phyloP scores from a whole-genome alignment of 2,113 vertebrate genomes.

The Tympanuchus pallidicinctus region DNA sequence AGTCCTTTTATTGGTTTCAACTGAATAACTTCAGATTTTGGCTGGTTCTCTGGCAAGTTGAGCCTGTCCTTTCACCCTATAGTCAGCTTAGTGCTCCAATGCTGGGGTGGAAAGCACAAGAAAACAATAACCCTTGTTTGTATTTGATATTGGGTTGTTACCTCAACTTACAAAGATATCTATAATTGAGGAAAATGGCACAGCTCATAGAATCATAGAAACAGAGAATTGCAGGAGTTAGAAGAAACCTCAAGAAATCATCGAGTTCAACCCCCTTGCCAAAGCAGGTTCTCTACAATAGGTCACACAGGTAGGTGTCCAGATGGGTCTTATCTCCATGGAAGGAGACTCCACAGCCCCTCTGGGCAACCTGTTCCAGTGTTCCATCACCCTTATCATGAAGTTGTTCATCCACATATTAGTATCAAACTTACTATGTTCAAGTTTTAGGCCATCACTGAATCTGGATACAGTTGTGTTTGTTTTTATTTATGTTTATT shows the following conservation, averaged over 20 bases:
- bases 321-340: too few relatives aligned
- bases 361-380: too few relatives aligned
- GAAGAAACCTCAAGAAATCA: too few relatives aligned
- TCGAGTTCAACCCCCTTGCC: too few relatives aligned
- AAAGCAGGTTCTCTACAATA: too few relatives aligned
- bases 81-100: background rate
- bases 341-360: too few relatives aligned
- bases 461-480: background rate
- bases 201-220: too few relatives aligned
- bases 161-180: background rate
- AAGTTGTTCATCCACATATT: too few relatives aligned
- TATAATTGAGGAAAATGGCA: background rate
- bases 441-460: background rate
- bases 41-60: background rate
- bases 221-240: too few relatives aligned
- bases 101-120: background rate
- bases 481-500: background rate
- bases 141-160: background rate
- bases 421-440: too few relatives aligned
- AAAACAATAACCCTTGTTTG: background rate
- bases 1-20: background rate
- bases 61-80: background rate
- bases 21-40: constrained; percentile 31
- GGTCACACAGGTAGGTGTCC: too few relatives aligned
- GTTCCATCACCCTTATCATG: too few relatives aligned